phyloP scores from a whole-genome alignment of 2,797 vertebrate genomes.

The Glyptemys insculpta region DNA sequence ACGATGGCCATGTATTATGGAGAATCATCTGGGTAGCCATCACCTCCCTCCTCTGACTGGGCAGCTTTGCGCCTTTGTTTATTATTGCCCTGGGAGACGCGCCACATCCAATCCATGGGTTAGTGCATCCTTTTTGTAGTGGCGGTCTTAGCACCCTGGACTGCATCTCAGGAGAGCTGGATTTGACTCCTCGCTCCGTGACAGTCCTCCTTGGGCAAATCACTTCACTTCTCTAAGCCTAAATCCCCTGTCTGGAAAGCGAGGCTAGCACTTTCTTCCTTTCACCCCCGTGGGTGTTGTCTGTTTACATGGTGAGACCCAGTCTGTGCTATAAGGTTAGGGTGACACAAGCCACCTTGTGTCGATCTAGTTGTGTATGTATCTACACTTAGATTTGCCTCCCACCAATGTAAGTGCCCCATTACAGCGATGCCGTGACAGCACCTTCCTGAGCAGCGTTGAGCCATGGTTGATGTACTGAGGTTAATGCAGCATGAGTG shows the following conservation, averaged over 20 bases:
- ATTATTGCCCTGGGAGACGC: neutral
- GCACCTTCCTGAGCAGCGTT: neutral
- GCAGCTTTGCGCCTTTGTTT: neutral
- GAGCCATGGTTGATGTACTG: neutral
- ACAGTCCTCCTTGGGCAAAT: neutral
- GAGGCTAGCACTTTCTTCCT: neutral
- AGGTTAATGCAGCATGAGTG: neutral
- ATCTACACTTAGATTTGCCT: neutral
- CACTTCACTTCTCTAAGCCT: neutral
- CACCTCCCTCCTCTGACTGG: neutral
- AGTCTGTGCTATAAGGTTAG: neutral
- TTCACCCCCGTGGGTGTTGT: neutral
- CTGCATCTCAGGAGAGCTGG: neutral
- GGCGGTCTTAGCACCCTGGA: neutral
- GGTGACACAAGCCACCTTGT: neutral
- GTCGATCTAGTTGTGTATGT: no score
- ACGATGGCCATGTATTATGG: neutral
- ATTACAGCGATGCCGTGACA: neutral
- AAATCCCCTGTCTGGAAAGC: neutral
- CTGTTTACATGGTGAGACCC: rapidly evolving
- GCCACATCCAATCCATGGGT: neutral
- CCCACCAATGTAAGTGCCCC: neutral
- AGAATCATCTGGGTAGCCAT: neutral
- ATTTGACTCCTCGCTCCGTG: neutral
- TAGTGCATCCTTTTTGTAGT: neutral